Conservation (phyloP, 2,888 invertebrate species). For the Acronicta psi region DNA sequence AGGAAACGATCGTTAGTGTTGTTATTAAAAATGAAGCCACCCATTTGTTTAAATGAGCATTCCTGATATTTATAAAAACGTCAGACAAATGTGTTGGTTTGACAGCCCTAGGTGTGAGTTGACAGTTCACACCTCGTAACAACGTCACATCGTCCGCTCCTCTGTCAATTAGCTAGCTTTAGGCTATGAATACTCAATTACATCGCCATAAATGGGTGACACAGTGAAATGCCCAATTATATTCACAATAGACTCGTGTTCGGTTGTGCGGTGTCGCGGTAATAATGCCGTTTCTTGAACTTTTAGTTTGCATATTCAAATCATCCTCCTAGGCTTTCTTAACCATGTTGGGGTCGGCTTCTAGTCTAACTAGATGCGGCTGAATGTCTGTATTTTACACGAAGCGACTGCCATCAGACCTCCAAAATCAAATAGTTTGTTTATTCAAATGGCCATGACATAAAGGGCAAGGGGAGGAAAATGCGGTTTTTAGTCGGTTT, state of each 20-base stretch:
- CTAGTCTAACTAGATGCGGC: too few relatives aligned
- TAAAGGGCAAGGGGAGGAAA: too few relatives aligned
- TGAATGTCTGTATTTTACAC: too few relatives aligned
- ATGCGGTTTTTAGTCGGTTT: too few relatives aligned
- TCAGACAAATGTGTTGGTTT: too few relatives aligned
- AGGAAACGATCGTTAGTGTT: background rate
- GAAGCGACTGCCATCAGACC: too few relatives aligned
- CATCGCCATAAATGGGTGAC: constrained; percentile 61
- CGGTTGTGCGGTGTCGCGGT: constrained; percentile 26
- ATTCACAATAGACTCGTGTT: constrained; percentile 51
- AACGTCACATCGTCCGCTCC: constrained; percentile 59
- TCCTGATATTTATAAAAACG: too few relatives aligned
- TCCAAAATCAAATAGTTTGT: too few relatives aligned
- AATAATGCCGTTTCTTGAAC: constrained; percentile 21
- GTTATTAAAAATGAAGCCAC: background rate
- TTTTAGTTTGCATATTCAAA: constrained; percentile 23
- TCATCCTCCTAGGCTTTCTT: too few relatives aligned
- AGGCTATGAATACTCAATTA: constrained; percentile 75
- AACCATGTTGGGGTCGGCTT: too few relatives aligned
- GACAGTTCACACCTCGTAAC: constrained; percentile 56
- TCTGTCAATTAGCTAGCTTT: constrained; percentile 72
- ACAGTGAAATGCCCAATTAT: constrained; percentile 64
- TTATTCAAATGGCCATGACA: too few relatives aligned
- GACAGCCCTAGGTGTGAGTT: constrained; percentile 27
- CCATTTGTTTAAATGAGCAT: background rate